Conservation (phyloP, 64 coral and sea anemone species). For the Anthopleura sola region DNA sequence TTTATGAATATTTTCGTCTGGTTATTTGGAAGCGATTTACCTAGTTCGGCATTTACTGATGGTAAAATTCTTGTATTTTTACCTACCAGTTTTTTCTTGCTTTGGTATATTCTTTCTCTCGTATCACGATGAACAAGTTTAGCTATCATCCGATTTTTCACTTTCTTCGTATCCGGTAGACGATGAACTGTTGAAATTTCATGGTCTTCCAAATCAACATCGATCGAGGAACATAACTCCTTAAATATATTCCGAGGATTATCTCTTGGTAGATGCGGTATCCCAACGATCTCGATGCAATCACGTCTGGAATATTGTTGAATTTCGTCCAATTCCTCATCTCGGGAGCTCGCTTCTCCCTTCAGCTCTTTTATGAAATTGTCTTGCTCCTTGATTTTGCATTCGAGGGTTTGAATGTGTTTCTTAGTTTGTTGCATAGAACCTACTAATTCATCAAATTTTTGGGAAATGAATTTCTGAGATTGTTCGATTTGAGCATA, state of each 20-base stretch:
- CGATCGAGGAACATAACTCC: neutral
- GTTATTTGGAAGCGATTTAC: neutral
- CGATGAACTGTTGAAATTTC: neutral
- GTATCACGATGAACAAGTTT: neutral
- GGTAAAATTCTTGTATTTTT: neutral
- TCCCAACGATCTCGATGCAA: neutral
- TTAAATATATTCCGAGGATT: neutral
- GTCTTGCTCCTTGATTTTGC: too few species aligned
- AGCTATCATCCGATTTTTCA: neutral
- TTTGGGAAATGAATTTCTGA: too few species aligned
- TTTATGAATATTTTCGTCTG: neutral
- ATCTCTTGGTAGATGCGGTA: neutral
- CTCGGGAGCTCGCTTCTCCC: too few species aligned
- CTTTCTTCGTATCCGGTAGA: neutral
- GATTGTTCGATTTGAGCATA: too few species aligned
- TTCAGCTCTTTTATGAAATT: too few species aligned
- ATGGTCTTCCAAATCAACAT: neutral
- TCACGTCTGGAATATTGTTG: neutral
- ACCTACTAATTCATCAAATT: too few species aligned
- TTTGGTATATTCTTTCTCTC: neutral
- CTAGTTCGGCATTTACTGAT: neutral
- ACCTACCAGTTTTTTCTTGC: neutral
- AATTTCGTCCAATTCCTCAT: neutral
- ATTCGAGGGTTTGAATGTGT: too few species aligned
- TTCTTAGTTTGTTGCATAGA: too few species aligned